phyloP scores from a whole-genome alignment of 1,140 invertebrate species.

The Ladona fulva region DNA sequence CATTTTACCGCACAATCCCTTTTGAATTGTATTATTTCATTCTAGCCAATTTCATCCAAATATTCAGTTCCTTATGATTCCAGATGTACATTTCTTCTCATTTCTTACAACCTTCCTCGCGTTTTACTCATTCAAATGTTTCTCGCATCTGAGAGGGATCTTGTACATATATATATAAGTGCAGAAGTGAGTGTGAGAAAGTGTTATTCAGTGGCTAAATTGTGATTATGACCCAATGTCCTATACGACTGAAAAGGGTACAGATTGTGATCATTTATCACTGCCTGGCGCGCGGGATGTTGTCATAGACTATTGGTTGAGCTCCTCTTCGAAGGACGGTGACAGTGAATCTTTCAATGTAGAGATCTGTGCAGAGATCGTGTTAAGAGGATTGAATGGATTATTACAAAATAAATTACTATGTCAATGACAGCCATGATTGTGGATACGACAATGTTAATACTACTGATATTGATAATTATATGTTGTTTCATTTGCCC shows the following conservation, averaged over 20 bases:
- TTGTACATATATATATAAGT: conserved; percentile 1
- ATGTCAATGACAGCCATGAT: conserved; percentile 2
- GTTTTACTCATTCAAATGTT: not conserved
- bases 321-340: not conserved
- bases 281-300: conserved; percentile 4
- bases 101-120: not conserved
- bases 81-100: not conserved
- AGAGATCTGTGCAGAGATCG: not conserved
- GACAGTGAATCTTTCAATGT: conserved; percentile 2
- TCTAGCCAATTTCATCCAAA: not conserved
- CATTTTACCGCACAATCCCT: conserved; percentile 4
- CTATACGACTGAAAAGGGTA: not conserved
- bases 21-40: not conserved
- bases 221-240: conserved; percentile 5
- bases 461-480: conserved; percentile 5
- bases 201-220: not conserved
- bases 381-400: not conserved
- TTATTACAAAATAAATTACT: conserved; percentile 8
- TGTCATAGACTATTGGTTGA: not conserved
- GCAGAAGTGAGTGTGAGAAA: not conserved
- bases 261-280: conserved; percentile 7
- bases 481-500: conserved; percentile 9
- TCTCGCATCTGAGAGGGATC: not conserved
- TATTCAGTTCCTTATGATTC: not conserved
- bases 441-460: conserved; percentile 9